phyloP scores from a whole-genome alignment of 2,797 vertebrate genomes.

The Cirrhinus mrigala region DNA sequence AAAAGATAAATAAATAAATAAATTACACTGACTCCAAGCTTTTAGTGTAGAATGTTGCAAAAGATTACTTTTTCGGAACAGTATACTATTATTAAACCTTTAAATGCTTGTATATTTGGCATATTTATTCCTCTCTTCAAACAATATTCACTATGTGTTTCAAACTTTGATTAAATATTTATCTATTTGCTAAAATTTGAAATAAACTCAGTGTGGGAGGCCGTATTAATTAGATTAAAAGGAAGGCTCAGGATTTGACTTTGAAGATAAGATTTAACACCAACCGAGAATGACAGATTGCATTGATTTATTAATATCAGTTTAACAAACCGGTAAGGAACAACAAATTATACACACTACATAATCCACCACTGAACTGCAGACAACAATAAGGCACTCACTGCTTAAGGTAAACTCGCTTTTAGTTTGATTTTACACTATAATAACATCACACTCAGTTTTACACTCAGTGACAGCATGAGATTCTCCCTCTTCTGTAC shows the following conservation, averaged over 20 bases:
- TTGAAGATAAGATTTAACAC: neutral
- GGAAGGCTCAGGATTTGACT: neutral
- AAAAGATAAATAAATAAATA: too few relatives aligned
- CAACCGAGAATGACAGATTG: neutral
- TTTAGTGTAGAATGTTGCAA: too few relatives aligned
- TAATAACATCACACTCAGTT: neutral
- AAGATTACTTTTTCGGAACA: neutral
- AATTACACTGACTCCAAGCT: too few relatives aligned
- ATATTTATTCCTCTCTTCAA: too few relatives aligned
- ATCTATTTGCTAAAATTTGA: neutral
- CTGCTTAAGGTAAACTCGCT: neutral
- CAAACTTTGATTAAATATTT: too few relatives aligned
- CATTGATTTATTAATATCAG: neutral
- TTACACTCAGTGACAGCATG: neutral
- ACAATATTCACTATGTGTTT: too few relatives aligned
- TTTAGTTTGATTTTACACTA: constrained; percentile 2
- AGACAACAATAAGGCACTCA: constrained; percentile 6
- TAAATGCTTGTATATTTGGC: too few relatives aligned
- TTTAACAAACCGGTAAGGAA: neutral
- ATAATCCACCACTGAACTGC: neutral
- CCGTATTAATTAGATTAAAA: neutral
- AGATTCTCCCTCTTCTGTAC: neutral
- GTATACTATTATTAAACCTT: neutral
- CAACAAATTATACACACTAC: neutral
- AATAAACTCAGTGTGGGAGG: neutral